Base-by-base conservation (phyloP, 2,797 vertebrate genomes). In the Chaenodraco wilsoni region DNA sequence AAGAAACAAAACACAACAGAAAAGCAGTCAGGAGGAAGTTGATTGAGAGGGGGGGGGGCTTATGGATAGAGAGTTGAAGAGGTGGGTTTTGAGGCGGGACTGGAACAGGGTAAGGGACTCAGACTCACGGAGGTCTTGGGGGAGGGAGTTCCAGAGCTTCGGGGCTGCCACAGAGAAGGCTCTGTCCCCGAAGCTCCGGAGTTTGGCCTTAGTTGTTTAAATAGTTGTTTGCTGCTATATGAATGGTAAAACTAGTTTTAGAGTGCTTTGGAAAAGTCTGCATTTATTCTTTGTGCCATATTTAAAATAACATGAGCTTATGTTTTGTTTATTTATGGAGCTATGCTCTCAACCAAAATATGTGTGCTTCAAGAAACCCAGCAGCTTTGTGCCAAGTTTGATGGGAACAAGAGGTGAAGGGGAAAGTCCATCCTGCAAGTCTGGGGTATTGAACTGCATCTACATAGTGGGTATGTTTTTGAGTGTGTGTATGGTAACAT, bases 391-490 rank as follows among this genome's bases (percentile, higher is more conserved):
- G 76, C 41, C 69, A 75, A 64, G 64, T 82, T 82, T 84, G 82
- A 87, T 46, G 66, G 50, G 52, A 82, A 84, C 59, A 63, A 81
- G 74, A 83, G 79, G 76, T 83, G 84, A 84, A 81, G n/a, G 81
- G 67, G 56, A 59, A 76, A 62, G 69, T 76, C 78, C 50, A 70
- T 58, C 45, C 59, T 65, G 70, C 43, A 70, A 58, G 60, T 82
- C 63, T 16, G 5, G 19, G 15, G 49, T 54, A 65, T 73, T 72
- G 64, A 60, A 40, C 56, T 72, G 72, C 57, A 64, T 79, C 37
- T 19, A 67, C 37, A 65, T 10, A 14, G 17, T 33, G 37, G 19
- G 17, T 43, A 23, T 23, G 23, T 49, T 2, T 72, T 14, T 63
- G 59, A 44, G 27, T 60, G 56, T 76, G 41, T 43, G 41, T 3